Base-by-base conservation (phyloP, 1,140 invertebrate species). In the Cyrtorhinus lividipennis region DNA sequence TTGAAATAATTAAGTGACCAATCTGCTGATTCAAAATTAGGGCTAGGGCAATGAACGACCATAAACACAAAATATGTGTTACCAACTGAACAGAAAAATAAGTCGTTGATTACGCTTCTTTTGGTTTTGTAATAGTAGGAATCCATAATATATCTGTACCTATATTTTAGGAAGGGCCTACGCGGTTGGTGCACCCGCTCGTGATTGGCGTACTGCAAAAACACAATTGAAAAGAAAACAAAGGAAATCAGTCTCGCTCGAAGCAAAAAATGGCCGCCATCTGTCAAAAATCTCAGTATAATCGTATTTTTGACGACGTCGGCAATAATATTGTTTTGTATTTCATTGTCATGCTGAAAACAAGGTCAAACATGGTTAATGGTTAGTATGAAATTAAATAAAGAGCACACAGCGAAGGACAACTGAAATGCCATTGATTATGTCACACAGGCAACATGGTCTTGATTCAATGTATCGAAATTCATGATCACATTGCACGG, bases 171-270 rank as follows among this genome's bases (percentile, higher is more conserved):
- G 62, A 57, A 63, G 26, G 56, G 62, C 62, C 62, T 67, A 67
- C 62, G 64, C 45, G 66, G 57, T 65, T 45, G 62, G 62, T 62
- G 64, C 66, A n/a, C 61, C 63, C 57, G 64, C 64, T 57, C 66
- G 64, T 38, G 61, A 65, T 65, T 65, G 60, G 58, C 66, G 64
- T 65, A 67, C 66, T 67, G 66, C 64, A 67, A 67, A 65, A 53
- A 63, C 62, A 67, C 56, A 64, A 59, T 59, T 53, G 45, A 58
- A 62, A 57, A 66, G 56, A 44, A 59, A 61, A 62, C 46, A 56
- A 58, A 48, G 46, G 59, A 64, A 62, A 56, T 56, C 25, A 57
- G 56, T 62, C 44, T 48, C 59, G 22, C 57, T 57, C 48, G 48
- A 25, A 59, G 56, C 61, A 56, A 63, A 44, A 59, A 57, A n/a